Base-by-base conservation (phyloP, 2,797 vertebrate genomes). In the Gymnothorax reevesii region DNA sequence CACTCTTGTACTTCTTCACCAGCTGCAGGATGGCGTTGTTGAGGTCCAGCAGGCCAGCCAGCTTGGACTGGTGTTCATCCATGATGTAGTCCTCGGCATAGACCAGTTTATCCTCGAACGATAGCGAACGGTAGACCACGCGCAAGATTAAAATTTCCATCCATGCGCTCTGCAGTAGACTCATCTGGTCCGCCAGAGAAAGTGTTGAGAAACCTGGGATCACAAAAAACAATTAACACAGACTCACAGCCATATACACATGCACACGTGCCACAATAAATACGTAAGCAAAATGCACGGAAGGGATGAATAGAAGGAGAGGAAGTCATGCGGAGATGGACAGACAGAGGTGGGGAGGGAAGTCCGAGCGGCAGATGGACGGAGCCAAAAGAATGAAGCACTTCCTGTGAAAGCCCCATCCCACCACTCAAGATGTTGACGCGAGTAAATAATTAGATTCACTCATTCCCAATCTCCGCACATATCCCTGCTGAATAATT, bases 71-170 rank as follows among this genome's bases (percentile, higher is more conserved):
- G 92, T 99, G 98, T 95, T 99, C 98, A 79, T 99, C 98, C 98
- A 99, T 99, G 90, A 99, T 99, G 94, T 99, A 99, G 96, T 99
- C 98, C 93, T 99, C 98, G 84, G 98, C 98, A 88, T 99, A 99
- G 85, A 99, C 98, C 84, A 99, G 93, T 96, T 99, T 99, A 93
- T 99, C 98, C 93, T 99, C 98, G 90, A 99, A 99, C 42, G 98
- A 98, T 88, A 99, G 96, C 9, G 98, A 99, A 90, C 98, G 97
- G 95, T 99, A 99, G 87, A 99, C 98, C 71, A 99, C 98, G 10
- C 98, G 97, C 0, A 99, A 96, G 93, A 99, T 98, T 95, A 99
- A 93, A 92, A 99, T 99, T 92, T 99, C 98, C 98, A 99, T 99
- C 98, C 98, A 99, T 79, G 98, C 98, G 22, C 98, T 99, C 94